Evolutionary conservation across 2,888 invertebrate genomes (phyloP).

Genomic region (Bellardia bayeri): DNA sequence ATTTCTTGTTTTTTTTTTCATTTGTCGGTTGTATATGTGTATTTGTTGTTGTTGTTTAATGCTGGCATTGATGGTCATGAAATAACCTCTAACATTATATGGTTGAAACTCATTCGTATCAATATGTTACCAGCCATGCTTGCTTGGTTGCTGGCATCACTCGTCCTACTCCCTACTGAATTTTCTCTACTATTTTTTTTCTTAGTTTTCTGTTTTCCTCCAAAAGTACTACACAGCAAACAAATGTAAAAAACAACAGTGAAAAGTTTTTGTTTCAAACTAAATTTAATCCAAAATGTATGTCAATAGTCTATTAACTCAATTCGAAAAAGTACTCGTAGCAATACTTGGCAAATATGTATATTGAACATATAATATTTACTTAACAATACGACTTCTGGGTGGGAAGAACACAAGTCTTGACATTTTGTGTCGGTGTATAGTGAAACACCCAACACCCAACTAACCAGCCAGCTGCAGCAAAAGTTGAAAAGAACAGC

Average conservation of each 20-base stretch:
- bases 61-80: constrained; percentile 41
- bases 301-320: constrained; percentile 61
- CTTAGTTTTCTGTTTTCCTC: neutral
- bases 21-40: neutral
- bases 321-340: constrained; percentile 20
- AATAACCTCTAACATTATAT: constrained; percentile 44
- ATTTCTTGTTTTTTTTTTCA: neutral
- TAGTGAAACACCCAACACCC: neutral
- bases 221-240: constrained; percentile 19
- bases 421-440: constrained; percentile 39
- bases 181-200: neutral
- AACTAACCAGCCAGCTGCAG: neutral
- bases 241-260: neutral
- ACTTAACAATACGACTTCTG: constrained; percentile 46
- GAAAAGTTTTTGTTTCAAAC: neutral
- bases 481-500: constrained; percentile 45
- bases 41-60: constrained; percentile 6
- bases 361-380: neutral
- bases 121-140: constrained; percentile 54
- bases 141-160: neutral
- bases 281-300: constrained; percentile 56
- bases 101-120: constrained; percentile 28
- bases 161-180: neutral
- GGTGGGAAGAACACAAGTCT: constrained; percentile 29
- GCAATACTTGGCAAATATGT: constrained; percentile 31